Evolutionary conservation across 2,113 vertebrate genomes (phyloP).

Genomic region (Dromiciops gliroides): DNA sequence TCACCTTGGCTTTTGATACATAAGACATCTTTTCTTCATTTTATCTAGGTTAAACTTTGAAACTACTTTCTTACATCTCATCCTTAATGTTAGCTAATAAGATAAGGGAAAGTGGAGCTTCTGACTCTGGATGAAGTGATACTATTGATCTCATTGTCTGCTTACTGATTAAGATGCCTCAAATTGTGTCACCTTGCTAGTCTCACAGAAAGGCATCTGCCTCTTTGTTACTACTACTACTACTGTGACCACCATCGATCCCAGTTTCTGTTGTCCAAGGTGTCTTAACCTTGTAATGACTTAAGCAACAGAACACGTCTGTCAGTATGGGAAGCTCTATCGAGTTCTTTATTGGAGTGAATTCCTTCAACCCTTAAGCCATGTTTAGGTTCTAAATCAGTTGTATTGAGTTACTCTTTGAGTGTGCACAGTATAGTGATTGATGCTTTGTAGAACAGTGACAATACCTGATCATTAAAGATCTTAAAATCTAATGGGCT

Average conservation of each 20-base stretch:
- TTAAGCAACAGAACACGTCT: not conserved
- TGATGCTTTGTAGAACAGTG: not conserved
- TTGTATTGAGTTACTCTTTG: not conserved
- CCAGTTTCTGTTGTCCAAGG: not conserved
- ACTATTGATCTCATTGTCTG: not conserved
- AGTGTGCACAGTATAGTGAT: not conserved
- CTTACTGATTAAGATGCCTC: not conserved
- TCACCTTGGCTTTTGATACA: not conserved
- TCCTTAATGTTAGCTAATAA: not conserved
- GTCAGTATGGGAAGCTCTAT: not conserved
- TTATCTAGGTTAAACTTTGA: not conserved
- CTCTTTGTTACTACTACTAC: not conserved
- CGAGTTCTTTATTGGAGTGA: not conserved
- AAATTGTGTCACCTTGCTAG: not conserved
- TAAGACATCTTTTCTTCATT: not conserved
- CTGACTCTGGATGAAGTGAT: not conserved
- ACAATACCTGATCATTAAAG: not conserved
- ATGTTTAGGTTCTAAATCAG: not conserved
- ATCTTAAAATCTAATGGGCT: not conserved
- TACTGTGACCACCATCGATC: not conserved
- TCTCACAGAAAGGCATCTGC: not conserved
- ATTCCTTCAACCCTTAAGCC: not conserved
- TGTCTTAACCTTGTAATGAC: not conserved
- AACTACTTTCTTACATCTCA: not conserved
- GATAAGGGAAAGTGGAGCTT: constrained; percentile 3